These are phyloP conservation scores for Lateolabrax maculatus DNA, from an alignment of 2,797 vertebrate genomes.

Conservation along the genomic window DNA sequence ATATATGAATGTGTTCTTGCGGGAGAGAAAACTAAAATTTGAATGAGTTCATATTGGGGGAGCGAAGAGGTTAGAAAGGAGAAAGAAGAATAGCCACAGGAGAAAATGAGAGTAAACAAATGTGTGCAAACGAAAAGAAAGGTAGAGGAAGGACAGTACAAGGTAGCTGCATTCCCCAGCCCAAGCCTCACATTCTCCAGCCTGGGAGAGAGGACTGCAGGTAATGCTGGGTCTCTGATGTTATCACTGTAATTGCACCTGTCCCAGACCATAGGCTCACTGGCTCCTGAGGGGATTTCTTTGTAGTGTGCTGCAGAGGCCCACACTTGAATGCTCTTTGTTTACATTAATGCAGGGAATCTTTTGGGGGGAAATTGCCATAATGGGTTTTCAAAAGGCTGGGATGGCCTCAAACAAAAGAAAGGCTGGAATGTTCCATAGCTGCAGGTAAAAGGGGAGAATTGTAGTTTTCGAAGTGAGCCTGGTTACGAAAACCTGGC, in stretches of 20 bases:
- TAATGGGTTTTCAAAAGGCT: constrained; percentile 83
- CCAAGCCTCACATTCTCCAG: constrained; percentile 53
- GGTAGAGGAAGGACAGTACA: constrained; percentile 59
- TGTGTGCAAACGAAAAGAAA: constrained; percentile 50
- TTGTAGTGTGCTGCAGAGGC: constrained; percentile 82
- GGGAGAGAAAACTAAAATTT: constrained; percentile 11
- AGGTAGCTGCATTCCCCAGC: constrained; percentile 69
- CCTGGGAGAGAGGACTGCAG: constrained; percentile 73
- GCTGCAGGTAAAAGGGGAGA: constrained; percentile 73
- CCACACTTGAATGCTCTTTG: constrained; percentile 85
- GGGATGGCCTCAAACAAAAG: constrained; percentile 74
- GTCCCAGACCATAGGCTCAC: constrained; percentile 81
- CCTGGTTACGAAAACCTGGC: constrained; percentile 48
- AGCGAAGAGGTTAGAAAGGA: constrained; percentile 33
- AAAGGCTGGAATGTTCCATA: constrained; percentile 61
- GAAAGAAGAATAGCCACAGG: neutral
- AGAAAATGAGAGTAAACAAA: constrained; percentile 46
- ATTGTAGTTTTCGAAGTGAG: constrained; percentile 55
- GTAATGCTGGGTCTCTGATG: constrained; percentile 82
- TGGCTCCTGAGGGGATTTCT: constrained; percentile 82
- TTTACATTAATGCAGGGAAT: constrained; percentile 86
- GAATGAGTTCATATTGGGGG: constrained; percentile 7
- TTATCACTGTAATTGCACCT: constrained; percentile 90
- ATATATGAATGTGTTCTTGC: constrained; percentile 71
- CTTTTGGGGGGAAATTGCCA: constrained; percentile 78